Evolutionary conservation across 2,888 invertebrate genomes (phyloP), one percentile per base, ranked within the genome.

Genomic region (Protonemura montana): DNA sequence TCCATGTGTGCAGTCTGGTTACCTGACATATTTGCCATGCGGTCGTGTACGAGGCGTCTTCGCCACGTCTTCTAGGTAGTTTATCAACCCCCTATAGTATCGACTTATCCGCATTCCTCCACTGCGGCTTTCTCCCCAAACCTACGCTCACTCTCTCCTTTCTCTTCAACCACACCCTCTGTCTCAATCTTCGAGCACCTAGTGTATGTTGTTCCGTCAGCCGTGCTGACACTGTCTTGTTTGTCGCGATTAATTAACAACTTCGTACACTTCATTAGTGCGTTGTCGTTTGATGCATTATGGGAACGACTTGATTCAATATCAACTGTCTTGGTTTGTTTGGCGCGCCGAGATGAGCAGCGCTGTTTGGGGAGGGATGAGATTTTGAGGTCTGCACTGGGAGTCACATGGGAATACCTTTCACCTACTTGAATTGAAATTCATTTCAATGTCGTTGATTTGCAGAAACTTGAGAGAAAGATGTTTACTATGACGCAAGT

Each of bases 1-100:
- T 3, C 35, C 35, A 35, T 10, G 5, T 10, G 3, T 16, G 16
- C 59, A 21, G 21, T 10, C 13, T 16, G 2, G 16, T 59, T 59
- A 59, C 59, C 59, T 59, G 59, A 59, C 59, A 59, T 59, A 59
- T 59, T 59, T 59, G 59, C 59, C 59, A 59, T 59, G 59, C 59
- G 59, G 59, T 59, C 59, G 59, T 59, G 59, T 59, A 21, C 59
- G 59, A 10, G 21, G 21, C 13, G 13, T 59, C 59, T 59, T 59
- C 16, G 59, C 59, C 59, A 21, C 59, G 59, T 59, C 59, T 10
- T 59, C 59, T 10, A 21, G 59, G 59, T 59, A 59, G 59, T 59
- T 59, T 59, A 59, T 59, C 59, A 59, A 59, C 59, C 59, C 59
- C 59, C 59, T 35, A 3, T 59, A 59, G 59, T 59, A 59, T 59